Base-by-base conservation (phyloP, 35 echinoderm and acorn worm genomes). In the Ophiothrix spiculata region DNA sequence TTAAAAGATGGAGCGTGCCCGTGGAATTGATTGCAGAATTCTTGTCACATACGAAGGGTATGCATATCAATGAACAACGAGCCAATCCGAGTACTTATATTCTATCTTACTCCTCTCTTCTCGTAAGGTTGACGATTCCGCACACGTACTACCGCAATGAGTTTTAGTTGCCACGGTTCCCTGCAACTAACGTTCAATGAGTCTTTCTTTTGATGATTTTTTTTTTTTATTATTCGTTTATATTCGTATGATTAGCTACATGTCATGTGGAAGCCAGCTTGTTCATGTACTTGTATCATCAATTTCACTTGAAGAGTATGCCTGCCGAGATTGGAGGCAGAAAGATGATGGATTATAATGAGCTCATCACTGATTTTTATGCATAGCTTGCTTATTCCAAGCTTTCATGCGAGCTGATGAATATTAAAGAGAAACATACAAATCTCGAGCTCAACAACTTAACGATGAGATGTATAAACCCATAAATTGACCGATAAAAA, bases 401-500 rank as follows among this genome's bases (percentile, higher is more conserved):
- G 42, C 19, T 49, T 49, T 6, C 42, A 49, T 49, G 19, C 42
- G 42, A 69, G n/a, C n/a, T n/a, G n/a, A n/a, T n/a, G n/a, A n/a
- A n/a, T n/a, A n/a, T n/a, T n/a, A n/a, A n/a, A n/a, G n/a, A n/a
- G n/a, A n/a, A n/a, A n/a, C n/a, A n/a, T n/a, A n/a, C n/a, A n/a
- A n/a, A 69, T 10, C 60, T 69, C 6, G 60, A 2, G 8, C 29
- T 69, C 60, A 69, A 28, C 16, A 69, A 69, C 60, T 69, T 10
- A 25, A 12, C 17, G 60, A 69, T 69, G 25, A 2, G 6, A 49
- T 49, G 42, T 69, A n/a, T 69, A 28, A 15, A 69, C 23, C 60
- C 60, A 69, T 69, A 25, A 69, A 69, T 69, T 69, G 60, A 69
- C 60, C 60, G 60, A 69, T n/a, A 69, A 49, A 69, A 69, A 69